Conservation (phyloP, 2,888 invertebrate genomes). For the Congeria kusceri region DNA sequence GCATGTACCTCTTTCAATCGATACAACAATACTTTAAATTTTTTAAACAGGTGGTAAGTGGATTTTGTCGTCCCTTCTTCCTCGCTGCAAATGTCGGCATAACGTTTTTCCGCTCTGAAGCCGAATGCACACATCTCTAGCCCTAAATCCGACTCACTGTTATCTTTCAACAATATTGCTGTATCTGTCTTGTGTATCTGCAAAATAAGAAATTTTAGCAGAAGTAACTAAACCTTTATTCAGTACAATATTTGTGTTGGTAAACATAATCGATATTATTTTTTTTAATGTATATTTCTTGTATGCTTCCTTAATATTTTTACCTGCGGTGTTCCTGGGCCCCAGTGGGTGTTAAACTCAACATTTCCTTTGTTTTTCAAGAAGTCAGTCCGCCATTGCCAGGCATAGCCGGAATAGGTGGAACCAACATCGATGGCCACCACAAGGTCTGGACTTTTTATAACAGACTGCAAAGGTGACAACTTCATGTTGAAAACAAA, state of each 20-base stretch:
- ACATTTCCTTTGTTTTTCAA: conserved; percentile 18
- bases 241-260: too few relatives aligned
- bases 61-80: background rate
- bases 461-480: conserved; percentile 4
- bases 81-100: background rate
- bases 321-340: conserved; percentile 21
- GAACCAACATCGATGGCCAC: conserved; percentile 42
- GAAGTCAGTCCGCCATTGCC: conserved; percentile 31
- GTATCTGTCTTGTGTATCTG: conserved; percentile 7
- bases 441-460: conserved; percentile 22
- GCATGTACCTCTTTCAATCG: background rate
- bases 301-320: too few relatives aligned
- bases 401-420: conserved; percentile 42
- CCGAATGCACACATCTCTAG: background rate
- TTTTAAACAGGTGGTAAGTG: background rate
- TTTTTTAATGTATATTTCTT: too few relatives aligned
- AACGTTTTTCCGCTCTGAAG: background rate
- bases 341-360: conserved; percentile 35
- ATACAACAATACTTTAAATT: background rate
- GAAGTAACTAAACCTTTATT: too few relatives aligned
- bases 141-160: background rate
- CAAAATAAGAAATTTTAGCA: background rate
- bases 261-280: too few relatives aligned
- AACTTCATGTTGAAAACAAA: background rate
- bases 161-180: background rate